Evolutionary conservation across 2,113 vertebrate genomes (phyloP).

Genomic region (Todiramphus chloris): DNA sequence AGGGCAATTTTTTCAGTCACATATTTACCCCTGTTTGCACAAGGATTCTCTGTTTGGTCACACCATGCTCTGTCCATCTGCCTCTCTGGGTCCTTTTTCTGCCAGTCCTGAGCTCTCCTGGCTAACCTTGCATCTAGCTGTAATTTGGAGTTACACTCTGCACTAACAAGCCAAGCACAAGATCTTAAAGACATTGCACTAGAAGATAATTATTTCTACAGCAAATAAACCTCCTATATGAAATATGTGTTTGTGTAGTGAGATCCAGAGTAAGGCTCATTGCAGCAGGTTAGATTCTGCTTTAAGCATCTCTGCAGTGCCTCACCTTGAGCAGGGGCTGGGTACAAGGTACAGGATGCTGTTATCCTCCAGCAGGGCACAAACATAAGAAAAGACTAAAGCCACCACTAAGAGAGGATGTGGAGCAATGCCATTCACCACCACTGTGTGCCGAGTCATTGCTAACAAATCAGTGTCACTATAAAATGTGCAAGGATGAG

Average conservation of each 20-base stretch:
- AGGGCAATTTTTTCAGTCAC: background rate
- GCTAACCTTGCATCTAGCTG: background rate
- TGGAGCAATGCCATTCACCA: background rate
- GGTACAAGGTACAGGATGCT: background rate
- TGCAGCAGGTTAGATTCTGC: no score
- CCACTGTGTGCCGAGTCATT: background rate
- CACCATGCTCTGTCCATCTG: background rate
- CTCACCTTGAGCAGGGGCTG: background rate
- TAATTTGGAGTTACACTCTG: background rate
- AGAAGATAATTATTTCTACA: background rate
- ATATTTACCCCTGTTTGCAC: rapidly evolving
- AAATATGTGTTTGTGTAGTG: background rate
- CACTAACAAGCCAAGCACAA: background rate
- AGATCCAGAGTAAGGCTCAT: background rate
- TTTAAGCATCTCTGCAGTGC: rapidly evolving
- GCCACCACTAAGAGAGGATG: background rate
- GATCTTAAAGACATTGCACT: background rate
- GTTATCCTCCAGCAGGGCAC: background rate
- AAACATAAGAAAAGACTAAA: background rate
- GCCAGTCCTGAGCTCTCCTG: background rate
- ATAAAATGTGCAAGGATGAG: background rate
- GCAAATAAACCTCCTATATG: background rate
- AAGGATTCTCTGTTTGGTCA: background rate
- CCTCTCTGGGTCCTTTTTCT: background rate
- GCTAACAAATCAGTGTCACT: rapidly evolving